Conservation (phyloP, 2,888 invertebrate species). For the Molanna angustata region DNA sequence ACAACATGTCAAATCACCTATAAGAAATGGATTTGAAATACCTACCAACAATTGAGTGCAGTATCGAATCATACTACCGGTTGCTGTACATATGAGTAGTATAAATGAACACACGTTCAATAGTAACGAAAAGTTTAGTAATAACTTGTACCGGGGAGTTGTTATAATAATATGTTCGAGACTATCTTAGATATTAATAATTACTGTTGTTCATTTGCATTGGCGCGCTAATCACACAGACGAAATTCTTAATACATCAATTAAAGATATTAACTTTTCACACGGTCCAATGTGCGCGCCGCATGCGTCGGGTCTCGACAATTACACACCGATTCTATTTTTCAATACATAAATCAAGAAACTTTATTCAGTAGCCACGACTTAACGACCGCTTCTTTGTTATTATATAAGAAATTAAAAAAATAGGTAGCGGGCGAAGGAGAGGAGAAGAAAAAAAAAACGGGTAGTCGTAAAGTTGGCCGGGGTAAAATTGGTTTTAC, state of each 20-base stretch:
- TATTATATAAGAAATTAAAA: constrained; percentile 30
- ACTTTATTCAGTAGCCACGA: constrained; percentile 32
- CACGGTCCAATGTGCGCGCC: constrained; percentile 21
- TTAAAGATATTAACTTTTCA: constrained; percentile 32
- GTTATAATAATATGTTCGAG: no score
- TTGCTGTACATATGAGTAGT: no score
- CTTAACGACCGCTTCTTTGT: constrained; percentile 31
- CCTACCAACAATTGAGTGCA: no score
- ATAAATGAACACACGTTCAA: no score
- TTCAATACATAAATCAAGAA: constrained; percentile 27
- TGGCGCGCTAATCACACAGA: no score
- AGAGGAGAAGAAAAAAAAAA: constrained; percentile 31
- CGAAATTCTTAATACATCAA: no score
- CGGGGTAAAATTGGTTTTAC: constrained; percentile 31
- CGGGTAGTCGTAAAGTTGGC: constrained; percentile 28
- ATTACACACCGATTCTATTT: constrained; percentile 21
- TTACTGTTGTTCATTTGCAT: constrained; percentile 17
- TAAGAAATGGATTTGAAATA: no score
- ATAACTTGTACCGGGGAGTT: no score
- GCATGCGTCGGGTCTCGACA: constrained; percentile 15
- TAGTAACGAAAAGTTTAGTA: no score
- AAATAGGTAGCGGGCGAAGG: constrained; percentile 23
- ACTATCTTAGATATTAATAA: no score
- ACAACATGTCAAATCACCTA: no score
- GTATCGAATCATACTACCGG: no score